These are phyloP conservation scores for Harpagoxenus sublaevis DNA, from an alignment of 2,888 invertebrate species.

Conservation along the genomic window DNA sequence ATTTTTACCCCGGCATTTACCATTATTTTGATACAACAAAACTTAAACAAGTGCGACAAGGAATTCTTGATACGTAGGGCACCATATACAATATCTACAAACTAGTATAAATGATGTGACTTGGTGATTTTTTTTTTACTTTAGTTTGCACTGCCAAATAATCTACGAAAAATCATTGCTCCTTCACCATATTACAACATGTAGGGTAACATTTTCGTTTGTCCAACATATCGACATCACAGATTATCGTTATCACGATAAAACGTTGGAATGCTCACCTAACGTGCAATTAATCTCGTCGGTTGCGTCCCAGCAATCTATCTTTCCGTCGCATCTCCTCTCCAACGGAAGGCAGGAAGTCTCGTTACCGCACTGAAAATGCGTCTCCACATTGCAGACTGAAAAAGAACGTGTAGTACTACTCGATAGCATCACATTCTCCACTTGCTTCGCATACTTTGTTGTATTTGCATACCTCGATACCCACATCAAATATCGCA, in stretches of 20 bases:
- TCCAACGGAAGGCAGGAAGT: constrained; percentile 91
- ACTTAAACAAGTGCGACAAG: background rate
- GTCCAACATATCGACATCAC: constrained; percentile 34
- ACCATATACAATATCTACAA: background rate
- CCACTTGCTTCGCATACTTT: constrained; percentile 30
- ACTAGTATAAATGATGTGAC: background rate
- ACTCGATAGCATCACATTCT: constrained; percentile 20
- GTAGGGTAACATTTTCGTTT: background rate
- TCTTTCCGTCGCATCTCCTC: constrained; percentile 91
- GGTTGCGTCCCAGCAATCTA: constrained; percentile 93
- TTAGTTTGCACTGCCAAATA: background rate
- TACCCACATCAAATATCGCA: background rate
- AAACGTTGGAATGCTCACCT: constrained; percentile 86
- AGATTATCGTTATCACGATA: constrained; percentile 32
- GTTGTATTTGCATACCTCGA: constrained; percentile 18
- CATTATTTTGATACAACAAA: constrained; percentile 11
- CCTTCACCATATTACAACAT: background rate
- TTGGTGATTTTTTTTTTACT: background rate
- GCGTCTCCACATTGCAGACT: constrained; percentile 90
- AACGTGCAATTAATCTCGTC: constrained; percentile 92
- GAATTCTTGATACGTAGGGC: background rate
- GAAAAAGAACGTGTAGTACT: constrained; percentile 79
- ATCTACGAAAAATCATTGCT: constrained; percentile 15
- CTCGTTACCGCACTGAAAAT: constrained; percentile 91
- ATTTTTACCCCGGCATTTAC: background rate